Evolutionary conservation across 2,797 vertebrate genomes (phyloP).

Genomic region (Myotis daubentonii): DNA sequence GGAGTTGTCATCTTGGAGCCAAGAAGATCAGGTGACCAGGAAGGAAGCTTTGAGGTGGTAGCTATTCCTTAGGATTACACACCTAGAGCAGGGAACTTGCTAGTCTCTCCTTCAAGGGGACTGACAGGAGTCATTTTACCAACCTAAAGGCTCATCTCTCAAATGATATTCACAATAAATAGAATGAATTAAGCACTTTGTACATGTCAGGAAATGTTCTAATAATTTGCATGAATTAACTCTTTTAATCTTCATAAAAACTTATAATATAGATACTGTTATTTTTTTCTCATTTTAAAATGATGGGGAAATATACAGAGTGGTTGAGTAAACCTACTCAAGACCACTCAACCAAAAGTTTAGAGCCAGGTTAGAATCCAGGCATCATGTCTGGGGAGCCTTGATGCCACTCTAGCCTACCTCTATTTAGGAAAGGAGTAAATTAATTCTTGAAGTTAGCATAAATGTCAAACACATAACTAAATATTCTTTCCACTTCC

Average conservation of each 20-base stretch:
- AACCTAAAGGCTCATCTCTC: constrained; percentile 33
- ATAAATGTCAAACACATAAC: not conserved
- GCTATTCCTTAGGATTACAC: not conserved
- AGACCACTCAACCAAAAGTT: not conserved
- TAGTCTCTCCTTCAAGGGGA: not conserved
- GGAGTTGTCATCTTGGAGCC: not conserved
- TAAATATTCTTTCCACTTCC: not conserved
- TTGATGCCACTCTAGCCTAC: not conserved
- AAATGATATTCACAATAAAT: not conserved
- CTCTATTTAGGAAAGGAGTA: constrained; percentile 28
- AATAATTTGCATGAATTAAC: not conserved
- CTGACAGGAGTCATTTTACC: not conserved
- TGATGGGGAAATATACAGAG: not conserved
- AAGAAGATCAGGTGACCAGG: not conserved
- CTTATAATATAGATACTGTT: not conserved
- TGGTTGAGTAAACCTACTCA: not conserved
- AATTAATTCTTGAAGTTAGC: not conserved
- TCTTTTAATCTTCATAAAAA: constrained; percentile 27
- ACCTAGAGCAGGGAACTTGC: not conserved
- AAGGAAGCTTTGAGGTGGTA: not conserved
- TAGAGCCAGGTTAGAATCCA: not conserved
- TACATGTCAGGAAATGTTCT: not conserved
- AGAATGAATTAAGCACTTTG: not conserved
- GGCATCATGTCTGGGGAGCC: not conserved
- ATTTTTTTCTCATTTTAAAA: constrained; percentile 2